A percentile compares a stretch with the other conserved stretches of the same genome.
Conservation (phyloP, 2,888 invertebrate genomes). For the Tachina lurida region DNA sequence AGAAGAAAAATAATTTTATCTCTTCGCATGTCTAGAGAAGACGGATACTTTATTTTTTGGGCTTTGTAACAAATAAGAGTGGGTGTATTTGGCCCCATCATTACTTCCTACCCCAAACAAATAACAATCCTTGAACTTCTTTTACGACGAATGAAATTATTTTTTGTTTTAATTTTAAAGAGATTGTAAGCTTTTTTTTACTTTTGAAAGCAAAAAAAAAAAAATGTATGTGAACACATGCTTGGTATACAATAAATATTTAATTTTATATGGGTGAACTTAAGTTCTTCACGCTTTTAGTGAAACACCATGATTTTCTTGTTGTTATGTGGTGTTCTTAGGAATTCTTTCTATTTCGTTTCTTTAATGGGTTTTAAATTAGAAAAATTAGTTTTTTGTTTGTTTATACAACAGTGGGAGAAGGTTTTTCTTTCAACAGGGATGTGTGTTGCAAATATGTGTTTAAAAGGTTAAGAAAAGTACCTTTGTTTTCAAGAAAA, state of each 20-base stretch:
- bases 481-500: no score
- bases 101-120: slow-evolving; percentile 4
- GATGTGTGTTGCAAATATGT: no score
- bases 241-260: not conserved
- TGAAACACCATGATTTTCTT: slow-evolving; percentile 23
- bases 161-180: slow-evolving; percentile 14
- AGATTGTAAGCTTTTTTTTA: not conserved
- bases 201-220: not conserved
- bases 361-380: slow-evolving; percentile 34
- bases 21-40: slow-evolving; percentile 13
- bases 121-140: slow-evolving; percentile 27
- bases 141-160: not conserved
- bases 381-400: not conserved
- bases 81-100: not conserved
- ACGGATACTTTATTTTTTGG: not conserved
- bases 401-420: not conserved
- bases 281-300: not conserved
- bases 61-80: not conserved
- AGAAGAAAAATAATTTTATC: slow-evolving; percentile 14
- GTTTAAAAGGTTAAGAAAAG: no score
- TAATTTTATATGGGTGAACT: slow-evolving; percentile 10
- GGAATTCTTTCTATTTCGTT: not conserved
- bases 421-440: no score
- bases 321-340: not conserved
- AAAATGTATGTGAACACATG: slow-evolving; percentile 2